phyloP scores from a whole-genome alignment of 2,888 invertebrate genomes.

The Dicranocentrus wangi region DNA sequence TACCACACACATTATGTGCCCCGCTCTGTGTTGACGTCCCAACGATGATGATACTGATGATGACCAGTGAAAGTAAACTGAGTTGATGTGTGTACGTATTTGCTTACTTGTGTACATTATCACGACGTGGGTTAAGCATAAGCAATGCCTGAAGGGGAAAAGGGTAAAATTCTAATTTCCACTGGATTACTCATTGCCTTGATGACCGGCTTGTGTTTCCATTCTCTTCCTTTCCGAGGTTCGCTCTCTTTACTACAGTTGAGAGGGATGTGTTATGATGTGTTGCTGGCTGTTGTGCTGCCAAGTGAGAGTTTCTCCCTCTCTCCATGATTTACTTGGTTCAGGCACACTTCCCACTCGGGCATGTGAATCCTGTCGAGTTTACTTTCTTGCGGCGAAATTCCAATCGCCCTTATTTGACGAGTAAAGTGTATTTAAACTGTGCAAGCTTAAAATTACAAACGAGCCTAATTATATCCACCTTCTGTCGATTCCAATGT shows the following conservation, averaged over 20 bases:
- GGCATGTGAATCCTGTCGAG: conserved; percentile 26
- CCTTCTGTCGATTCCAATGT: conserved; percentile 13
- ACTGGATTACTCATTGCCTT: conserved; percentile 52
- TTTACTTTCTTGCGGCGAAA: conserved; percentile 47
- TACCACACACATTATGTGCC: conserved; percentile 1
- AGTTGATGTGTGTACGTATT: conserved; percentile 25
- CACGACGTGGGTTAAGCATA: conserved; percentile 41
- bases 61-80: conserved; percentile 58
- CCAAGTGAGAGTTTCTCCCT: too few relatives aligned
- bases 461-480: conserved; percentile 40
- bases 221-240: conserved; percentile 20
- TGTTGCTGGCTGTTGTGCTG: neutral
- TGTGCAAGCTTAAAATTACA: conserved; percentile 41
- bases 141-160: conserved; percentile 58
- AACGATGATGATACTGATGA: conserved; percentile 33
- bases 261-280: conserved; percentile 12
- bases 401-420: conserved; percentile 40
- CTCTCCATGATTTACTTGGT: neutral
- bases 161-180: conserved; percentile 63
- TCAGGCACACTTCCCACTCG: neutral
- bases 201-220: conserved; percentile 54
- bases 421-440: conserved; percentile 18
- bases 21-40: conserved; percentile 11
- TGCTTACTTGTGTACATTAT: conserved; percentile 38
- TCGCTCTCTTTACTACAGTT: too few relatives aligned